Base-by-base conservation (phyloP, 2,888 invertebrate species). In the Diabrotica balteata region DNA sequence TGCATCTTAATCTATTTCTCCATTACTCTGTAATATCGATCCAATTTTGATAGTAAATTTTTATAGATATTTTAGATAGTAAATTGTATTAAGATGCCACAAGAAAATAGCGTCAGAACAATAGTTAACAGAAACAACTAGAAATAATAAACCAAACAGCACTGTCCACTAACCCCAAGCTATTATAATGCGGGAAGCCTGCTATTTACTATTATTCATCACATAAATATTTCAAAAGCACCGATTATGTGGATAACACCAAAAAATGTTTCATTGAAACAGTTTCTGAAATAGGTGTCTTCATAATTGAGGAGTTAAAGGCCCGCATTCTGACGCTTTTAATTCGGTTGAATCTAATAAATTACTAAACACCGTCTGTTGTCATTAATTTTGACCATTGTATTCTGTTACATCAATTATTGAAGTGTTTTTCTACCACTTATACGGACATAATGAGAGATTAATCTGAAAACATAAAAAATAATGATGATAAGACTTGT, bases 151-250 rank as follows among this genome's bases (percentile, higher is more conserved):
- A 64, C 64, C 64, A 64, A 64, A 58, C 46, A 52, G 47, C 52
- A 46, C 11, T 43, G 46, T 64, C 43, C 42, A 8, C 11, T 52
- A 17, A 45, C 47, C 45, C 52, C 52, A 46, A 52, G 47, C 50
- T 53, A 70, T 67, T 67, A 62, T 65, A 55, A 70, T 70, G 70
- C 70, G 70, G 70, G 67, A 67, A 70, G 70, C 67, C 67, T 64
- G 70, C 70, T 70, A 67, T 70, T 70, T 70, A 70, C 70, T 61
- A 70, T 70, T 70, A 70, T 70, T 66, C 67, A 62, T 67, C 67
- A 65, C 67, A 70, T 70, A 70, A 67, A 67, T 70, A 66, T 70
- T 67, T 65, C 65, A 59, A 70, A 67, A 43, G 67, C 64, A 61
- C 58, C 69, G 64, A 62, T 58, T 67, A 70, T 59, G 59, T 59